Evolutionary conservation across 2,797 vertebrate genomes (phyloP).

Genomic region (Loris lydekkerianus): DNA sequence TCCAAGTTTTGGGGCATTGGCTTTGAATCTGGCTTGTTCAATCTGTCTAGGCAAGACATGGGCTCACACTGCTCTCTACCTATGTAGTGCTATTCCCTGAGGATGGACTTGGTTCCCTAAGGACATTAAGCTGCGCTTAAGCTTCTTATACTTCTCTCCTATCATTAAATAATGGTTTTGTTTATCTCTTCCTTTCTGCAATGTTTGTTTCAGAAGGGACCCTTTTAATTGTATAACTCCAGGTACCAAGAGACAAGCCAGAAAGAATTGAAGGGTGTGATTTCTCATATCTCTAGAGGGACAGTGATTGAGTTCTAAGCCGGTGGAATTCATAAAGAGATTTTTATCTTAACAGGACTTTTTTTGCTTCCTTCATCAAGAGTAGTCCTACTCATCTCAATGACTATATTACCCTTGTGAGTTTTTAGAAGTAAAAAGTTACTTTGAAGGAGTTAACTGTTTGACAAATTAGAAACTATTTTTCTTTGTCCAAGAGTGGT

Average conservation of each 20-base stretch:
- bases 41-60: background rate
- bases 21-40: background rate
- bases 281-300: background rate
- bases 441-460: slow-evolving; percentile 53
- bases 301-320: background rate
- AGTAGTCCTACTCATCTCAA: background rate
- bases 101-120: background rate
- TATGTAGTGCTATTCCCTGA: background rate
- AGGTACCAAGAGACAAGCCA: background rate
- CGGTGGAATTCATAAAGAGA: background rate
- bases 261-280: background rate
- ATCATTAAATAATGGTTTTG: background rate
- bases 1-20: background rate
- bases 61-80: background rate
- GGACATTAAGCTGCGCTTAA: background rate
- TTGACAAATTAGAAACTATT: slow-evolving; percentile 66
- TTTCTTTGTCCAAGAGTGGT: slow-evolving; percentile 25
- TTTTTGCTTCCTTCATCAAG: slow-evolving; percentile 1
- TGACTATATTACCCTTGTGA: background rate
- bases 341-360: background rate
- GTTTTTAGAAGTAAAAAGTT: slow-evolving; percentile 51
- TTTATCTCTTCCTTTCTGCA: slow-evolving; percentile 45
- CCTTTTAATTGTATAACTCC: background rate
- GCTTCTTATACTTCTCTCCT: slow-evolving; percentile 14
- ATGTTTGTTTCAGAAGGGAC: slow-evolving; percentile 32